Conservation (phyloP, 2,888 invertebrate species). For the Pseudococcus longispinus region DNA sequence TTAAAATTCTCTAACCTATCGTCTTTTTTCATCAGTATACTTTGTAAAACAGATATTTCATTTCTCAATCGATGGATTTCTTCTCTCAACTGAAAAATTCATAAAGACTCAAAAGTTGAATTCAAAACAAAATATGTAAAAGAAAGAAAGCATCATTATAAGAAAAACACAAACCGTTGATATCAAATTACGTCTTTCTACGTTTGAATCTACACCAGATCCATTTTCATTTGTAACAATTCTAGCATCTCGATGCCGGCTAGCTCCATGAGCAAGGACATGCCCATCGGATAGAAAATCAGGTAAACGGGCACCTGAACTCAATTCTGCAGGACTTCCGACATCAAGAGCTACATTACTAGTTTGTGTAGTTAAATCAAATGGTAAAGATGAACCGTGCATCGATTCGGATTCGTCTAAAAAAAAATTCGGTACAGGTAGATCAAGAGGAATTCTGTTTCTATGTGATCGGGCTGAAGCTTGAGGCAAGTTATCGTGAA, state of each 20-base stretch:
- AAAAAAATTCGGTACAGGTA: conserved; percentile 46
- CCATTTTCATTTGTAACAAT: conserved; percentile 26
- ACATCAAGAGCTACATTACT: neutral
- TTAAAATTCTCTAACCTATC: conserved; percentile 28
- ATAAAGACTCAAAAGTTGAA: neutral
- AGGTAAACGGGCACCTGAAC: conserved; percentile 64
- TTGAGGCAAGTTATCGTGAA: neutral
- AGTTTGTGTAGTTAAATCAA: conserved; percentile 46
- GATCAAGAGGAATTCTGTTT: conserved; percentile 46
- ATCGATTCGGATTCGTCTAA: neutral
- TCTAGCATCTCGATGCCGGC: conserved; percentile 34
- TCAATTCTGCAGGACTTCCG: neutral
- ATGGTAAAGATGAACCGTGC: conserved; percentile 28
- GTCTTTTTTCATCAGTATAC: conserved; percentile 48
- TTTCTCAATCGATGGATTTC: conserved; percentile 48
- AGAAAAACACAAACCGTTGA: conserved; percentile 30
- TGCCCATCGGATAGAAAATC: conserved; percentile 78
- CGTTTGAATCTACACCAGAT: neutral
- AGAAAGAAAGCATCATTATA: no score
- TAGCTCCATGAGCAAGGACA: conserved; percentile 61
- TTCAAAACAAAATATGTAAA: neutral
- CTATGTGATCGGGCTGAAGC: neutral
- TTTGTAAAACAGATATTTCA: conserved; percentile 42
- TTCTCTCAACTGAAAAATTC: conserved; percentile 38
- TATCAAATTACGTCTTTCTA: conserved; percentile 46